Base-by-base conservation (phyloP, 1,140 invertebrate genomes). In the Penaeus japonicus region DNA sequence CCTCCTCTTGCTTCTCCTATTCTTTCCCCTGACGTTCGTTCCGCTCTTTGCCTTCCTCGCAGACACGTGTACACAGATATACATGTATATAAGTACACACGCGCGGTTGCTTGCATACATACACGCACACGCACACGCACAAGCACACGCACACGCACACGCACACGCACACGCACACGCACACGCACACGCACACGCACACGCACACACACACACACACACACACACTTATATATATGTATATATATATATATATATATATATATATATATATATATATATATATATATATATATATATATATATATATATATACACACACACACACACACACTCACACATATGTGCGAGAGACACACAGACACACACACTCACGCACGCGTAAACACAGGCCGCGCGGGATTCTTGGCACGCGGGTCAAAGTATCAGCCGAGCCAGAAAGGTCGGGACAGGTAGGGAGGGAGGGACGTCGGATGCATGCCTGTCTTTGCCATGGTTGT, bases 111-210 rank as follows among this genome's bases (percentile, higher is more conserved):
- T n/a, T 18, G 39, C n/a, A 27, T 32, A 59, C 79, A 59, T 22
- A 59, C 79, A 59, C 54, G 35, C 79, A 82, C 79, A 57, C 53
- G 57, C 78, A 80, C 78, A 80, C 39, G 30, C 39, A 80, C 78
- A 80, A 39, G 57, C 39, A 62, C 80, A 30, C 17, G 62, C 54
- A 59, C 54, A 59, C 53, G 35, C 54, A 57, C 79, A 57, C 79
- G 62, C 79, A 55, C 79, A 81, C 79, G 35, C 24, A 59, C 80
- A 83, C 80, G 65, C 80, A 83, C 80, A 83, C 80, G 65, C 80
- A 83, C 80, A 83, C 80, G 65, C 80, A 83, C 80, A 83, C 80
- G 65, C 80, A 83, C 80, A 83, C 80, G 65, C 80, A 83, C 80
- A 65, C 80, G 65, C 80, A 83, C 80, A 83, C 80, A 83, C 54